A percentile compares a stretch with the other conserved stretches of the same genome.
phyloP scores from a whole-genome alignment of 2,797 vertebrate species.

The Amazonetta brasiliensis region DNA sequence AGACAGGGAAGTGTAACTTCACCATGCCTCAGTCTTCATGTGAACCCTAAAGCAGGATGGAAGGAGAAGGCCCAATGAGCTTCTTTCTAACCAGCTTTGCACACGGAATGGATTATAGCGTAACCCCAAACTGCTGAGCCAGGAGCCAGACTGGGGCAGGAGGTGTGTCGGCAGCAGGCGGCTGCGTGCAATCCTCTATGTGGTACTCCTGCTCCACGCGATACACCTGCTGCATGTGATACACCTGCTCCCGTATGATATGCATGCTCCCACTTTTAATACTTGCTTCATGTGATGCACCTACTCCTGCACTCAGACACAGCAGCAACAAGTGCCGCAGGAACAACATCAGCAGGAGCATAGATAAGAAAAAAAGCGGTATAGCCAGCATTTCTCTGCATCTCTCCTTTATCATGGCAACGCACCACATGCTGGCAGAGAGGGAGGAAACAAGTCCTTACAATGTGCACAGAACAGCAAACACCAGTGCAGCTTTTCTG shows the following conservation, averaged over 20 bases:
- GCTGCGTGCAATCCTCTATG: neutral
- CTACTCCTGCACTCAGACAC: accelerated
- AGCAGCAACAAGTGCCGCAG: accelerated
- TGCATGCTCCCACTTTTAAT: too few relatives aligned
- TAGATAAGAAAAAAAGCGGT: neutral
- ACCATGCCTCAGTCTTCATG: neutral
- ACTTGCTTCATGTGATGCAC: neutral
- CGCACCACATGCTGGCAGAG: neutral
- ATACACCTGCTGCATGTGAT: neutral
- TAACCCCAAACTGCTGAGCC: neutral
- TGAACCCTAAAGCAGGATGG: neutral
- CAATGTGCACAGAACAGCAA: neutral
- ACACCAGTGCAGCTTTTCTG: neutral
- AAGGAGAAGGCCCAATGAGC: neutral
- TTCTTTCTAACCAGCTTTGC: neutral
- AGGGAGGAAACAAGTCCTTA: neutral
- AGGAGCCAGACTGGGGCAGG: too few relatives aligned
- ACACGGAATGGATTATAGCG: accelerated
- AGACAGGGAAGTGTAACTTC: neutral
- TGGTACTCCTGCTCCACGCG: too few relatives aligned
- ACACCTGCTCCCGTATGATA: neutral
- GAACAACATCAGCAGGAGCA: neutral
- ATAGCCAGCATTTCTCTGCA: neutral
- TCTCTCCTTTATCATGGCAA: neutral
- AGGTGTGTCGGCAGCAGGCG: accelerated